A percentile compares a stretch with the other conserved stretches of the same genome.
Evolutionary conservation across 2,113 vertebrate species (phyloP).

Genomic region (Heptranchias perlo): DNA sequence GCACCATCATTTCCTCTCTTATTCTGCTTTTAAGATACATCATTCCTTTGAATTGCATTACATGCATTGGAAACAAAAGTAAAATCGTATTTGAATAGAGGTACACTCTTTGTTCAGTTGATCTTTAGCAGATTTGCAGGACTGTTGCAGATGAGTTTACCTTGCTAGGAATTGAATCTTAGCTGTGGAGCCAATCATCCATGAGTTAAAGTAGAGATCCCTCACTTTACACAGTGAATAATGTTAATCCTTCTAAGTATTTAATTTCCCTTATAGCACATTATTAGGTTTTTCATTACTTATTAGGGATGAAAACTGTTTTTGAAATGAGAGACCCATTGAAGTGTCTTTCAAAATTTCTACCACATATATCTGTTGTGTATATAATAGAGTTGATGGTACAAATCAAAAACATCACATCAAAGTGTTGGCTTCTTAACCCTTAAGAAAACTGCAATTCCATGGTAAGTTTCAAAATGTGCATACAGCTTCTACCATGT

Average conservation of each 20-base stretch:
- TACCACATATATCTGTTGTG: not conserved
- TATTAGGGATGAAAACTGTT: not conserved
- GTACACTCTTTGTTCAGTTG: not conserved
- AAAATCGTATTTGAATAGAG: not conserved
- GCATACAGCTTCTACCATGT: not conserved
- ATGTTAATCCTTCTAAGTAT: not conserved
- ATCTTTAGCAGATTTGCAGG: not conserved
- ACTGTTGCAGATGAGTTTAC: not conserved
- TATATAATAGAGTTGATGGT: not conserved
- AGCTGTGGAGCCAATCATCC: not conserved
- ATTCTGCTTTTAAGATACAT: not conserved
- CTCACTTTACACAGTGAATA: not conserved
- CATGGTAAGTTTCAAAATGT: not conserved
- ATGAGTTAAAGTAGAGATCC: not conserved
- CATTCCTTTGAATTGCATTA: no score
- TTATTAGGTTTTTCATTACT: not conserved
- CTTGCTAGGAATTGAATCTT: not conserved
- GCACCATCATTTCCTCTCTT: not conserved
- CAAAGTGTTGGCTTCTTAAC: not conserved
- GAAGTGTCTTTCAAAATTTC: not conserved
- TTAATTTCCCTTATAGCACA: not conserved
- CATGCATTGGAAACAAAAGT: not conserved
- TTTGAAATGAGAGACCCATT: constrained; percentile 1
- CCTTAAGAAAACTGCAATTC: not conserved
- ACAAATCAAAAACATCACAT: not conserved